phyloP scores from a whole-genome alignment of 2,888 invertebrate genomes.

The Drosophila tripunctata region DNA sequence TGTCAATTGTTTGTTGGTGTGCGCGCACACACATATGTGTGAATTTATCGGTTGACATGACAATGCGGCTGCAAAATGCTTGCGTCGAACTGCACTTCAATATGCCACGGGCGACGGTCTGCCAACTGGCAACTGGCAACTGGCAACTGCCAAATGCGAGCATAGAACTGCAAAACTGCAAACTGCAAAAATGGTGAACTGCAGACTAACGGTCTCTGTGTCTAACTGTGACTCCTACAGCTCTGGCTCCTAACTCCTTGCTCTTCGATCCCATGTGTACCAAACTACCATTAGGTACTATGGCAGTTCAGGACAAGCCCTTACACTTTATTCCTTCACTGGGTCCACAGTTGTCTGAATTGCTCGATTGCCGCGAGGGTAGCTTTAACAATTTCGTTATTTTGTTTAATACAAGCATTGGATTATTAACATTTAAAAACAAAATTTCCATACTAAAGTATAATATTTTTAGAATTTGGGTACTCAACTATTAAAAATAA shows the following conservation, averaged over 20 bases:
- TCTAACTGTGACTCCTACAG: slow-evolving; percentile 1
- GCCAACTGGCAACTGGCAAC: slow-evolving; percentile 37
- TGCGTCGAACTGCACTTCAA: slow-evolving; percentile 77
- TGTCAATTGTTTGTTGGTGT: slow-evolving; percentile 78
- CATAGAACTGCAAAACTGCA: slow-evolving; percentile 6
- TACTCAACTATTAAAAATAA: too few species aligned
- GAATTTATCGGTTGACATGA: slow-evolving; percentile 81
- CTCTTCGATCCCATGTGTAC: slow-evolving; percentile 74
- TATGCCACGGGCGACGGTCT: slow-evolving; percentile 58
- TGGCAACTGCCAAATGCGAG: too few species aligned
- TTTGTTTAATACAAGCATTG: too few species aligned
- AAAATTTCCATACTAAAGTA: too few species aligned
- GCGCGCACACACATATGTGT: slow-evolving; percentile 55
- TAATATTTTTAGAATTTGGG: too few species aligned
- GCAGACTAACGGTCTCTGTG: slow-evolving; percentile 22
- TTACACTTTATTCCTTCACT: slow-evolving; percentile 55
- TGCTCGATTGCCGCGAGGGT: slow-evolving; percentile 44
- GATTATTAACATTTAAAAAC: too few species aligned
- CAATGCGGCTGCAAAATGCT: slow-evolving; percentile 81
- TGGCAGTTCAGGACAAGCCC: slow-evolving; percentile 63
- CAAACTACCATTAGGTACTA: slow-evolving; percentile 72
- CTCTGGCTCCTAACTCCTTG: slow-evolving; percentile 52
- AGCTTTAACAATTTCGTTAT: neutral
- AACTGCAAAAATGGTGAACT: slow-evolving; percentile 9
- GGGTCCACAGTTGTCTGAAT: slow-evolving; percentile 30